Conservation (phyloP, 2,797 vertebrate species). For the Acanthurus lineatus region DNA sequence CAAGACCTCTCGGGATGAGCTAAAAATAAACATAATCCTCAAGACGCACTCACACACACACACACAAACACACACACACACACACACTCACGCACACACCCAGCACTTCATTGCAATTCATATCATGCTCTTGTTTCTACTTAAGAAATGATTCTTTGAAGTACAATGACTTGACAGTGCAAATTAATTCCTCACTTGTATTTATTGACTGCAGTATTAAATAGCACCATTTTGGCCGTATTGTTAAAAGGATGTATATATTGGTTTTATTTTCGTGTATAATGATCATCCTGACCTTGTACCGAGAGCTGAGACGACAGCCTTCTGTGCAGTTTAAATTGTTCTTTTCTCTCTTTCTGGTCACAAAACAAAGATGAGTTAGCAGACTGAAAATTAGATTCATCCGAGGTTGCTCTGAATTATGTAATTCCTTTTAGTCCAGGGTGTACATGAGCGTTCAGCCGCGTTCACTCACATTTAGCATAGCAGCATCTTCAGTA, state of each 20-base stretch:
- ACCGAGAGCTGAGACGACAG: conserved; percentile 59
- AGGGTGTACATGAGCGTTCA: conserved; percentile 49
- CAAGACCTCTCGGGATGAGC: conserved; percentile 73
- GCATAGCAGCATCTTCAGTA: conserved; percentile 54
- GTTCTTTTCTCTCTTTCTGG: conserved; percentile 21
- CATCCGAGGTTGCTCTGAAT: conserved; percentile 55
- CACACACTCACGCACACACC: background rate
- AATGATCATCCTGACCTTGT: conserved; percentile 64
- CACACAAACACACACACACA: conserved; percentile 1
- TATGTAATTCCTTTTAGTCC: conserved; percentile 46
- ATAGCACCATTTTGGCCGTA: conserved; percentile 58
- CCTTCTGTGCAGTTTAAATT: conserved; percentile 43
- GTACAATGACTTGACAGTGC: conserved; percentile 68
- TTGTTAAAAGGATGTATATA: conserved; percentile 65
- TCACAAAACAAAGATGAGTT: conserved; percentile 57
- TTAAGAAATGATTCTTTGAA: conserved; percentile 65
- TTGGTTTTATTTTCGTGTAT: conserved; percentile 63
- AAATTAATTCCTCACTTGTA: conserved; percentile 69
- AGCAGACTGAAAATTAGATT: conserved; percentile 51
- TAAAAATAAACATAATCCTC: conserved; percentile 78
- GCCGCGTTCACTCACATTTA: conserved; percentile 45
- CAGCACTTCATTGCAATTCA: conserved; percentile 70
- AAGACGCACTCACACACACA: conserved; percentile 49
- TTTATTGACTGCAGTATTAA: conserved; percentile 79
- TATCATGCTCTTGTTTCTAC: conserved; percentile 65